Conservation (phyloP, 2,113 vertebrate species). For the Pomatorhinus ruficollis region DNA sequence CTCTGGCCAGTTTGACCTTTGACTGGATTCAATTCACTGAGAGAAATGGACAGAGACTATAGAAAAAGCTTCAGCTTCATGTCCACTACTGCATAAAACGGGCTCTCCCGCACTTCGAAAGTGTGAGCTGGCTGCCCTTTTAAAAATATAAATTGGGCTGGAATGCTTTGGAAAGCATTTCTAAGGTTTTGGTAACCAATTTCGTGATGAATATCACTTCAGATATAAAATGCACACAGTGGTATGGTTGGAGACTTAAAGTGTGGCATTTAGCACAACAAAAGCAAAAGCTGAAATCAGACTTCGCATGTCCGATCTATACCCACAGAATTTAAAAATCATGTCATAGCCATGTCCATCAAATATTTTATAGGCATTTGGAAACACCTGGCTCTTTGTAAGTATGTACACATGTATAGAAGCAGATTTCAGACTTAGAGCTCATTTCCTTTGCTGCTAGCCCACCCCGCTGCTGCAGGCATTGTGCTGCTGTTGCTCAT, state of each 20-base stretch:
- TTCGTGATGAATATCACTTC: not conserved
- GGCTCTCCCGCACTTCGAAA: not conserved
- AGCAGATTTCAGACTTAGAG: not conserved
- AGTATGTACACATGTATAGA: not conserved
- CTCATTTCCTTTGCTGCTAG: not conserved
- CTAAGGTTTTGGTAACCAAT: not conserved
- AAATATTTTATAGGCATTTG: not conserved
- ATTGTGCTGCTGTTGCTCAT: not conserved
- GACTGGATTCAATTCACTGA: constrained; percentile 84
- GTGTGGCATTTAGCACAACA: rapidly evolving
- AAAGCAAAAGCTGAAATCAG: not conserved
- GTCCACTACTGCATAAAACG: constrained; percentile 25
- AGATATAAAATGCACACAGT: not conserved
- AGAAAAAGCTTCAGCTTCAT: constrained; percentile 47
- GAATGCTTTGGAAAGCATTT: not conserved
- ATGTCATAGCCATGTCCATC: not conserved
- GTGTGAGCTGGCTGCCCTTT: not conserved
- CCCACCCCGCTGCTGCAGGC: not conserved
- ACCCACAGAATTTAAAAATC: not conserved
- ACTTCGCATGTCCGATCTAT: rapidly evolving
- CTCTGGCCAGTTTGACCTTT: constrained; percentile 88
- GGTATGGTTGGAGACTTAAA: not conserved
- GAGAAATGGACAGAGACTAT: constrained; percentile 76
- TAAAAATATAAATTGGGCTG: not conserved
- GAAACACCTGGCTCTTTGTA: not conserved